Conservation (phyloP, 2,113 vertebrate genomes). For the Vanacampus margaritifer region DNA sequence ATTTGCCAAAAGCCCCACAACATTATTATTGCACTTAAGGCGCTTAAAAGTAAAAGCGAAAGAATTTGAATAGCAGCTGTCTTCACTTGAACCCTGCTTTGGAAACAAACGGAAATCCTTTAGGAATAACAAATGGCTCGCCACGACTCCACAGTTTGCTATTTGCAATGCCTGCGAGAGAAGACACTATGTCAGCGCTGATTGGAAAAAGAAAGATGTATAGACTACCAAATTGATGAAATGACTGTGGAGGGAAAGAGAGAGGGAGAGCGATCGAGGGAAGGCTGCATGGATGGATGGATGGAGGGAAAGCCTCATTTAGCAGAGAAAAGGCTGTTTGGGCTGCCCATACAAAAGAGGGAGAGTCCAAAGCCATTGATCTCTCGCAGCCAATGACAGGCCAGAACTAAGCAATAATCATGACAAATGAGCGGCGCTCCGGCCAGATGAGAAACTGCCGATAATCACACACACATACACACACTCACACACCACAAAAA, state of each 20-base stretch:
- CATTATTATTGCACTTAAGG: neutral
- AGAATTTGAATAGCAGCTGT: slow-evolving; percentile 2
- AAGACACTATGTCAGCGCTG: slow-evolving; percentile 79
- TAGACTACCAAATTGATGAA: slow-evolving; percentile 85
- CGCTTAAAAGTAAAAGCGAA: neutral
- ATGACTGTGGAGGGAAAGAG: slow-evolving; percentile 64
- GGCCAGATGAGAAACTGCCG: slow-evolving; percentile 88
- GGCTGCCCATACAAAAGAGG: slow-evolving; percentile 90
- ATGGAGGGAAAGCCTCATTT: slow-evolving; percentile 86
- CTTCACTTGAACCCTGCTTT: neutral
- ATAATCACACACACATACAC: slow-evolving; percentile 79
- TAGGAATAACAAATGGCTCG: slow-evolving; percentile 11
- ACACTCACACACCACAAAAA: slow-evolving; percentile 42
- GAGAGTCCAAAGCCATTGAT: slow-evolving; percentile 99
- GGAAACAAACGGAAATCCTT: slow-evolving; percentile 11
- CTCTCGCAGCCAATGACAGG: slow-evolving; percentile 97
- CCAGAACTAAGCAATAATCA: slow-evolving; percentile 99
- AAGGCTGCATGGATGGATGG: slow-evolving; percentile 54
- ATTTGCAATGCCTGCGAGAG: slow-evolving; percentile 59
- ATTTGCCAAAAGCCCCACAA: neutral
- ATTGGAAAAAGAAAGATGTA: slow-evolving; percentile 89
- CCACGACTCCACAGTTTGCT: slow-evolving; percentile 31
- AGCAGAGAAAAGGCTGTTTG: slow-evolving; percentile 93
- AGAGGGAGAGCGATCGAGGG: slow-evolving; percentile 45
- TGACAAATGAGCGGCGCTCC: slow-evolving; percentile 98